Percentiles rank a stretch among this genome's conserved stretches.
Evolutionary conservation across 2,888 invertebrate species (phyloP).

Genomic region (Ennomos erosarius): DNA sequence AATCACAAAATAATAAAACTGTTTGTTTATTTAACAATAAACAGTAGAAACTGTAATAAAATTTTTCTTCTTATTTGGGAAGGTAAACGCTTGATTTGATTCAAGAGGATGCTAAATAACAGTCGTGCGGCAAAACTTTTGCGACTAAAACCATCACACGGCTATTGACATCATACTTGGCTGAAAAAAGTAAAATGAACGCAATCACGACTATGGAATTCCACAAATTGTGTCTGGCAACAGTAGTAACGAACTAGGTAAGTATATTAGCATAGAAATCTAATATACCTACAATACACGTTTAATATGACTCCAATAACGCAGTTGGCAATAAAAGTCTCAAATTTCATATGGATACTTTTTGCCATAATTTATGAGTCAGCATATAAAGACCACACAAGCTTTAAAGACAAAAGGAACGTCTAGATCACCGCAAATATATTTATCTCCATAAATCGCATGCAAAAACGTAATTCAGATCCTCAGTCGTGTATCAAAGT

Average conservation of each 20-base stretch:
- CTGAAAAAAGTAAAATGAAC: slow-evolving; percentile 2
- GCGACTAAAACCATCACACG: not conserved
- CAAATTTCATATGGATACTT: slow-evolving; percentile 4
- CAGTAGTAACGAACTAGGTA: not conserved
- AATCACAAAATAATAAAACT: no score
- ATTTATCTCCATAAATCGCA: slow-evolving; percentile 5
- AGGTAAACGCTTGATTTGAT: no score
- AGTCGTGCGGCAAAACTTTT: no score
- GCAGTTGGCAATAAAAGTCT: not conserved
- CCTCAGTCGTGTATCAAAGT: slow-evolving; percentile 8
- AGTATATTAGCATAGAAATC: slow-evolving; percentile 18
- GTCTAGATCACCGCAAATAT: slow-evolving; percentile 1
- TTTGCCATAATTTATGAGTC: slow-evolving; percentile 4
- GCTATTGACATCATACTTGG: not conserved
- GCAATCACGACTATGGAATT: slow-evolving; percentile 11
- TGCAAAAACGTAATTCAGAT: slow-evolving; percentile 18
- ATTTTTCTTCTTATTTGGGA: no score
- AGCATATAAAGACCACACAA: slow-evolving; percentile 14
- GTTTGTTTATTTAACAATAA: no score
- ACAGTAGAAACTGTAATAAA: no score
- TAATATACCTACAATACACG: slow-evolving; percentile 12
- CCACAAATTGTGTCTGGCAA: not conserved
- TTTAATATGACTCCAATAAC: slow-evolving; percentile 1
- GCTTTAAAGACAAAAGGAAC: no score
- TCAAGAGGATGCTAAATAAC: no score